Percentiles rank a stretch among this genome's conserved stretches.
Evolutionary conservation across 2,113 vertebrate genomes (phyloP).

Genomic region (Xiphophorus maculatus): DNA sequence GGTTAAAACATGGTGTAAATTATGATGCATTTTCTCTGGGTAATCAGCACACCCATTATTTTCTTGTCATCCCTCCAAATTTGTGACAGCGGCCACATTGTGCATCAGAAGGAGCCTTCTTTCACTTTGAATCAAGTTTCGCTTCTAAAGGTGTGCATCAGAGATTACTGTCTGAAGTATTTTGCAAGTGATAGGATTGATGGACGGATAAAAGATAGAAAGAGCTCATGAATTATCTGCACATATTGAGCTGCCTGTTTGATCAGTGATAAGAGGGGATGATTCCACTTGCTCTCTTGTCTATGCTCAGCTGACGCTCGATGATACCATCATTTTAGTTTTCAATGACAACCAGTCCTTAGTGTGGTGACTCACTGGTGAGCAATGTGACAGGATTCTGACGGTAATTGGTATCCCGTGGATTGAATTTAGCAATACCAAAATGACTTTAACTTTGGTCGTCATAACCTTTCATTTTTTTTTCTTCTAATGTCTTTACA

Average conservation of each 20-base stretch:
- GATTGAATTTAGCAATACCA: constrained; percentile 54
- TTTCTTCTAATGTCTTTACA: no score
- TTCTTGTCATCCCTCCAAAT: constrained; percentile 2
- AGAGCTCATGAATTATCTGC: constrained; percentile 76
- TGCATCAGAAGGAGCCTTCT: constrained; percentile 18
- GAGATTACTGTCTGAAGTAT: constrained; percentile 72
- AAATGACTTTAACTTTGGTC: constrained; percentile 38
- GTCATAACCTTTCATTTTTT: not conserved
- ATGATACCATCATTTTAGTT: constrained; percentile 70
- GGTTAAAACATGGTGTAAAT: not conserved
- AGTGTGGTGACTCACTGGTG: constrained; percentile 47
- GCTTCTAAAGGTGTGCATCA: constrained; percentile 59
- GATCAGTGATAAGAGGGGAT: constrained; percentile 75
- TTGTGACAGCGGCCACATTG: constrained; percentile 14
- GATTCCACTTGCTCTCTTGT: constrained; percentile 70
- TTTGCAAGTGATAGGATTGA: constrained; percentile 70
- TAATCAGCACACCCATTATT: not conserved
- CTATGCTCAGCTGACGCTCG: constrained; percentile 39
- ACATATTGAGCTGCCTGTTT: constrained; percentile 75
- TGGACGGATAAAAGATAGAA: constrained; percentile 71
- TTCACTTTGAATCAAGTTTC: constrained; percentile 42
- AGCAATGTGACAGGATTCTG: constrained; percentile 60
- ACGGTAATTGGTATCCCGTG: constrained; percentile 55
- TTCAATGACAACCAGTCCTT: constrained; percentile 70
- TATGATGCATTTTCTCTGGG: not conserved